These are phyloP conservation scores for Scortum barcoo DNA, from an alignment of 2,113 vertebrate genomes.

Conservation along the genomic window DNA sequence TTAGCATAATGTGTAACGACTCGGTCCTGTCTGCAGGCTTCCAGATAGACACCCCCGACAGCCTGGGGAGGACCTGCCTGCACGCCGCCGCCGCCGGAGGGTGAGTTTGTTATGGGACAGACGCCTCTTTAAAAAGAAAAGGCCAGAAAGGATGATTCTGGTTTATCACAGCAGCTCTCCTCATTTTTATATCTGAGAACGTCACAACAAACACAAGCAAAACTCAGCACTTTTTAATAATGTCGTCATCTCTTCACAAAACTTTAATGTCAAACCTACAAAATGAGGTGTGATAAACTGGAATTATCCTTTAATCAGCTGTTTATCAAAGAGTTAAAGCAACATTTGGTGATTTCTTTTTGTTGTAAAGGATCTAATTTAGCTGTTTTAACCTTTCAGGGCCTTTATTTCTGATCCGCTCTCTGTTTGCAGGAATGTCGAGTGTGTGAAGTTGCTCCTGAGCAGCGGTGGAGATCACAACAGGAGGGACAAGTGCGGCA, in stretches of 20 bases:
- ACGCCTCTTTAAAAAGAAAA: background rate
- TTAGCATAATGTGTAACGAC: slow-evolving; percentile 96
- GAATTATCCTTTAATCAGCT: background rate
- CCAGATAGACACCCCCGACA: slow-evolving; percentile 97
- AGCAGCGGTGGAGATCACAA: slow-evolving; percentile 95
- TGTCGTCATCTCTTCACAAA: background rate
- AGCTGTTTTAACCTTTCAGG: background rate
- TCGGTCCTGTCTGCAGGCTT: slow-evolving; percentile 98
- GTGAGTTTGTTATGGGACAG: slow-evolving; percentile 78
- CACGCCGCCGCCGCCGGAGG: slow-evolving; percentile 97
- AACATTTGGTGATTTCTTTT: background rate
- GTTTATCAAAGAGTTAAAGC: background rate
- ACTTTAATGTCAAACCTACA: background rate
- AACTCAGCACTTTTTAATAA: too few relatives aligned
- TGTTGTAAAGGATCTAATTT: background rate
- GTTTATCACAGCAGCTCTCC: background rate
- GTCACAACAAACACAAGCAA: background rate
- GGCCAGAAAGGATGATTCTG: background rate
- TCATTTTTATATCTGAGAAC: background rate
- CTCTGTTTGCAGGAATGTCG: slow-evolving; percentile 89
- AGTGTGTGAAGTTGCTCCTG: slow-evolving; percentile 96
- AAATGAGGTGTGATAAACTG: background rate
- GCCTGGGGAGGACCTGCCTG: slow-evolving; percentile 95
- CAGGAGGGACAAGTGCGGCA: slow-evolving; percentile 93
- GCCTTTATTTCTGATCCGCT: too few relatives aligned